These are phyloP conservation scores for Sarcophaga rosellei DNA, from an alignment of 2,888 invertebrate species.

Conservation along the genomic window DNA sequence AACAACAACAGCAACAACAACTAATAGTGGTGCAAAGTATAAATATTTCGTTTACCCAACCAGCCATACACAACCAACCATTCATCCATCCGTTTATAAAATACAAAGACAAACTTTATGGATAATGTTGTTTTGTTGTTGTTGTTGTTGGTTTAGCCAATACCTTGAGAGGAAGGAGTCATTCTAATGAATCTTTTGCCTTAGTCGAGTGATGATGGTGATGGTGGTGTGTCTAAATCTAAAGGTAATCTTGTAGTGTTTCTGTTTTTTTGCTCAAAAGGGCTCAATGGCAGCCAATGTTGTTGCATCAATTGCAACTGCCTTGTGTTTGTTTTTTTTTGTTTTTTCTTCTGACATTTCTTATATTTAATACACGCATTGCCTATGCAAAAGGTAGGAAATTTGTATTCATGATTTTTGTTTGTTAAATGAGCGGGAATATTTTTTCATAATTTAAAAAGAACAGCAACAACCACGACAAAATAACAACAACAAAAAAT, in stretches of 20 bases:
- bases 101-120: constrained; percentile 8
- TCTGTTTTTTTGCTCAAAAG: constrained; percentile 34
- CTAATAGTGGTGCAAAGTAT: constrained; percentile 50
- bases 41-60: constrained; percentile 46
- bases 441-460: constrained; percentile 65
- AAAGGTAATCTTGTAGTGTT: constrained; percentile 54
- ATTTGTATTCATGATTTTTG: constrained; percentile 67
- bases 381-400: constrained; percentile 47
- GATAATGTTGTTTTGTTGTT: background rate
- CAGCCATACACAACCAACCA: background rate
- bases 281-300: constrained; percentile 37
- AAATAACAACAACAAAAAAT: too few species aligned
- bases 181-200: constrained; percentile 55
- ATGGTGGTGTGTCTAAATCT: constrained; percentile 24
- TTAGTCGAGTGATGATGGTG: constrained; percentile 20
- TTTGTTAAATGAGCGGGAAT: constrained; percentile 62
- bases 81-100: background rate
- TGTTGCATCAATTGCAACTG: constrained; percentile 28
- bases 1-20: too few species aligned
- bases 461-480: too few species aligned
- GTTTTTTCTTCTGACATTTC: background rate
- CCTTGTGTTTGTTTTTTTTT: background rate
- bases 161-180: constrained; percentile 14
- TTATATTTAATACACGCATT: background rate
- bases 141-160: background rate